Conservation (phyloP, 2,888 invertebrate species). For the Yponomeuta sedellus region DNA sequence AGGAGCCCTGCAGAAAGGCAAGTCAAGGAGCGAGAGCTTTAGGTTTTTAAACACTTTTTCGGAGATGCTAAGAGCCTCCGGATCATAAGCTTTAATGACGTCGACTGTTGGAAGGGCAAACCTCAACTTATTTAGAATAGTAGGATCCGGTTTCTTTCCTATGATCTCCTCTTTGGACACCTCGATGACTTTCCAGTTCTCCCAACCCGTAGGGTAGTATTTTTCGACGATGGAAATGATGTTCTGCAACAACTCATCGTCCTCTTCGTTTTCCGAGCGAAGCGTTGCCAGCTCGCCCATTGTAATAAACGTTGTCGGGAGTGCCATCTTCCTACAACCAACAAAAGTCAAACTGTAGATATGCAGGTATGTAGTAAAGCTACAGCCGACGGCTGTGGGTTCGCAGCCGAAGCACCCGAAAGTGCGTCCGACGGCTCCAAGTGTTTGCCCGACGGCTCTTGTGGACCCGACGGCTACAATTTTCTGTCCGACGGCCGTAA, state of each 20-base stretch:
- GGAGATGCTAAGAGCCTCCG: neutral
- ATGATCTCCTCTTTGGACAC: neutral
- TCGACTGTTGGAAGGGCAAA: neutral
- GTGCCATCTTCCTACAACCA: neutral
- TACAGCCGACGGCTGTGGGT: too few relatives aligned
- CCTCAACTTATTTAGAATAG: neutral
- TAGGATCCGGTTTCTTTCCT: neutral
- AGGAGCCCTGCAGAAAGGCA: too few relatives aligned
- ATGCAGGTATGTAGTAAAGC: too few relatives aligned
- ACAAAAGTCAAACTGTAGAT: too few relatives aligned
- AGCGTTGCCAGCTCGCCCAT: neutral
- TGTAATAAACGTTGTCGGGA: neutral
- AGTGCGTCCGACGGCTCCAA: too few relatives aligned
- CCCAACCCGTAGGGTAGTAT: neutral
- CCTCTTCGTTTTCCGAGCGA: neutral
- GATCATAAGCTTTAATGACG: neutral
- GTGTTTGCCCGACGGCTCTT: too few relatives aligned
- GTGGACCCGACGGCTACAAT: too few relatives aligned
- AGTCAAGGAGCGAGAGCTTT: too few relatives aligned
- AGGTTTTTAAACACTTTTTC: neutral
- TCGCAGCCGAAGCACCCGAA: too few relatives aligned
- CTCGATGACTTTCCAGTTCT: constrained; percentile 1
- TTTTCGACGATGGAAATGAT: neutral
- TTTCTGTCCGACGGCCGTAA: too few relatives aligned
- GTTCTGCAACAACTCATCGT: neutral